Evolutionary conservation across 2,113 vertebrate genomes (phyloP).

Genomic region (Entomyzon cyanotis): DNA sequence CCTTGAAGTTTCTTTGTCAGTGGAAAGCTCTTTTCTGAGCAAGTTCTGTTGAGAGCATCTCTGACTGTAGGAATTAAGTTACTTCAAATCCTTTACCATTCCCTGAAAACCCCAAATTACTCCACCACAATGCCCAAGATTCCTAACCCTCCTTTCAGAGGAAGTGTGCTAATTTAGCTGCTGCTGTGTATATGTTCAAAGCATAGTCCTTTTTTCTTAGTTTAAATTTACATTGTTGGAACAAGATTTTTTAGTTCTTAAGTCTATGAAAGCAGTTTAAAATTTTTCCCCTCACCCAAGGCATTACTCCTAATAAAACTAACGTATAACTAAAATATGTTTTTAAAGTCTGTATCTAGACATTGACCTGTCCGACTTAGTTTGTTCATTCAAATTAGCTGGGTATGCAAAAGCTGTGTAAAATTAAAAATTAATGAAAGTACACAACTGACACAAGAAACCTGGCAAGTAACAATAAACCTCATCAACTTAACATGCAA

Average conservation of each 20-base stretch:
- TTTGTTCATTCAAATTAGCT: background rate
- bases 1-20: background rate
- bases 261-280: background rate
- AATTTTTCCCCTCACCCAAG: background rate
- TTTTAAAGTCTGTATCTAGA: background rate
- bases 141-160: background rate
- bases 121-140: background rate
- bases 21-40: background rate
- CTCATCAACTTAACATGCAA: slow-evolving; percentile 28
- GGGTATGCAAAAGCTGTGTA: background rate
- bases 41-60: background rate
- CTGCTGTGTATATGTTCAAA: background rate
- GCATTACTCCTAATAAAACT: background rate
- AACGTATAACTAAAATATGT: background rate
- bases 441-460: slow-evolving; percentile 30
- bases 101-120: background rate
- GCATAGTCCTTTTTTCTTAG: background rate
- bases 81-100: background rate
- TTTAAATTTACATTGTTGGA: background rate
- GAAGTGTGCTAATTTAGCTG: background rate
- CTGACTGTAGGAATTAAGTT: background rate
- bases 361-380: background rate
- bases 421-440: slow-evolving; percentile 43
- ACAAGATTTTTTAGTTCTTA: background rate
- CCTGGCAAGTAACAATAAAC: slow-evolving; percentile 54